A percentile compares a stretch with the other conserved stretches of the same genome.
Evolutionary conservation across 2,113 vertebrate species (phyloP).

Genomic region (Mastomys natalensis): DNA sequence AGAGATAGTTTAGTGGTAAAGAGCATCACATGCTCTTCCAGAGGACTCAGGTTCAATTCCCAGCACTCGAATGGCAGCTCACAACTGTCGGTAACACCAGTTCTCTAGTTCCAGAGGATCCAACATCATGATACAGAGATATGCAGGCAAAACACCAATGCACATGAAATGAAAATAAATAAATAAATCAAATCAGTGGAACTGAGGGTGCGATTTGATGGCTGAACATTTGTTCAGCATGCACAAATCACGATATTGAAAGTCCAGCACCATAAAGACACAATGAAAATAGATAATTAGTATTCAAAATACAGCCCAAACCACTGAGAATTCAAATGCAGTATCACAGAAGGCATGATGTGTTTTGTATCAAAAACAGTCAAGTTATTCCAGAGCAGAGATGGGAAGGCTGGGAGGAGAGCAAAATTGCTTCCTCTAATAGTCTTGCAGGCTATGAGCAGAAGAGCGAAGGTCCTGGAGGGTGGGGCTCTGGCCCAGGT

Average conservation of each 20-base stretch:
- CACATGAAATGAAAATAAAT: too few relatives aligned
- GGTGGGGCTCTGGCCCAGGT: neutral
- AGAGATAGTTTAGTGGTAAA: too few relatives aligned
- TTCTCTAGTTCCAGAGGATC: too few relatives aligned
- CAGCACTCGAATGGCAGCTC: too few relatives aligned
- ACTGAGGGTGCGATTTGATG: neutral
- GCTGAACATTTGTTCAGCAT: neutral
- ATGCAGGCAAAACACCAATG: too few relatives aligned
- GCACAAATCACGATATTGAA: neutral
- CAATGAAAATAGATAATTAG: neutral
- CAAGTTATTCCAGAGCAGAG: neutral
- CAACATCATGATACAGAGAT: too few relatives aligned
- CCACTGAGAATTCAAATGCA: neutral
- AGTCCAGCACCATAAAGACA: neutral
- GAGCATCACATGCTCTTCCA: too few relatives aligned
- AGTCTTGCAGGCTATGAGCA: neutral
- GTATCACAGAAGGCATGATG: neutral
- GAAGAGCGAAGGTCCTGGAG: neutral
- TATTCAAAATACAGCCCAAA: neutral
- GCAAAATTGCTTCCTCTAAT: rapidly evolving
- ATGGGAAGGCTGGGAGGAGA: neutral
- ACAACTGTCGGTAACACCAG: too few relatives aligned
- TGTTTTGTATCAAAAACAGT: neutral
- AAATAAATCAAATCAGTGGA: neutral
- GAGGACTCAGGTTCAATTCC: too few relatives aligned